Percentiles rank a stretch among this genome's conserved stretches.
Evolutionary conservation across 2,113 vertebrate genomes (phyloP).

Genomic region (Ellobius talpinus): DNA sequence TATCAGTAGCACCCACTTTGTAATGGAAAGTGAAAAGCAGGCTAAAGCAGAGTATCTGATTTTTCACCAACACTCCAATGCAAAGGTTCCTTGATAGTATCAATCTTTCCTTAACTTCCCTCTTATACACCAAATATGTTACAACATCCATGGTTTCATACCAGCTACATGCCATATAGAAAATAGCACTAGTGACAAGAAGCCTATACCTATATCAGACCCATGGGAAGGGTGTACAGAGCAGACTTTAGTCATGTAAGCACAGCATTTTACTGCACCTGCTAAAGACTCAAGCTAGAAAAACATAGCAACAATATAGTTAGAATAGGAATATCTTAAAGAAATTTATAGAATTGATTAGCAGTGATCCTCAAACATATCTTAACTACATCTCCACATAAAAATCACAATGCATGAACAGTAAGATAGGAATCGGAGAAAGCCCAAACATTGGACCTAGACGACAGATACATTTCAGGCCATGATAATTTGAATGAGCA

Average conservation of each 20-base stretch:
- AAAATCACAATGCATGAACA: background rate
- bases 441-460: background rate
- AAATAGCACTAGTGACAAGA: constrained; percentile 48
- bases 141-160: background rate
- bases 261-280: constrained; percentile 12
- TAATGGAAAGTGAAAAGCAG: constrained; percentile 17
- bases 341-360: background rate
- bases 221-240: background rate
- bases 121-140: background rate
- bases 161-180: background rate
- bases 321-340: constrained; percentile 36
- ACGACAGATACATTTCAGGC: background rate
- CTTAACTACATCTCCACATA: background rate
- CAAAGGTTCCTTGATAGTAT: constrained; percentile 1
- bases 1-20: background rate
- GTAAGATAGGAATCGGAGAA: background rate
- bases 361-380: constrained; percentile 4
- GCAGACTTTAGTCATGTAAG: constrained; percentile 20
- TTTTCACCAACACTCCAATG: constrained; percentile 24
- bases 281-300: constrained; percentile 29
- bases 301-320: background rate
- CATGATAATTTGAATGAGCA: background rate
- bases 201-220: background rate
- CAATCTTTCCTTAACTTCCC: background rate
- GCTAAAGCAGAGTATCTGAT: background rate